These are phyloP conservation scores for Diachrysia chrysitis DNA, from an alignment of 2,888 invertebrate genomes.

Conservation along the genomic window DNA sequence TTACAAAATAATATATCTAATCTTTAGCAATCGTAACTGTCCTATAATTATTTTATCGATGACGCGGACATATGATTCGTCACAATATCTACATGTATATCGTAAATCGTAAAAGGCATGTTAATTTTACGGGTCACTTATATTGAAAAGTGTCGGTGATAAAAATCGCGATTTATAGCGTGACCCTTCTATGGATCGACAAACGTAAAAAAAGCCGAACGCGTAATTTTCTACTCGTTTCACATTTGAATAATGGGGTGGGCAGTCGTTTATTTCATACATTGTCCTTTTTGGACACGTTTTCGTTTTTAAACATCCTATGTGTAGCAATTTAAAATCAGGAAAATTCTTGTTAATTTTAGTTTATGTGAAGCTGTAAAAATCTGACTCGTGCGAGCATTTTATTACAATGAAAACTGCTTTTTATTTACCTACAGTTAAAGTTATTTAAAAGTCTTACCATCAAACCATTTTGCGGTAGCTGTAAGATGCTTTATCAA, in stretches of 20 bases:
- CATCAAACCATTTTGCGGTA: neutral
- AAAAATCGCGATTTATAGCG: constrained; percentile 66
- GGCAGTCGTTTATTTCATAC: constrained; percentile 46
- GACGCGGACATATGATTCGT: constrained; percentile 19
- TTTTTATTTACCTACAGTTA: neutral
- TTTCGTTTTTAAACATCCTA: constrained; percentile 22
- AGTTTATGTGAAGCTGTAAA: neutral
- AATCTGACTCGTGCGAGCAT: neutral
- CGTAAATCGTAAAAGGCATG: constrained; percentile 53
- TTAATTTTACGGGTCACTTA: constrained; percentile 68
- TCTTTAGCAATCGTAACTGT: neutral
- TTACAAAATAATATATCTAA: neutral
- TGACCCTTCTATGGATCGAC: constrained; percentile 61
- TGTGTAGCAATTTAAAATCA: neutral
- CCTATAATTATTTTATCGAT: neutral
- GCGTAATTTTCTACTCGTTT: constrained; percentile 58
- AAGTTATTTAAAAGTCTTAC: no score
- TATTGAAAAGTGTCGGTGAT: constrained; percentile 66
- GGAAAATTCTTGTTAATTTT: constrained; percentile 1
- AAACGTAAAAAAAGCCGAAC: constrained; percentile 52
- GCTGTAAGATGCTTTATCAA: neutral
- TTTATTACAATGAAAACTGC: neutral
- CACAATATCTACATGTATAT: constrained; percentile 28
- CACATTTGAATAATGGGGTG: constrained; percentile 56
- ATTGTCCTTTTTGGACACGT: constrained; percentile 31